phyloP scores from a whole-genome alignment of 2,113 vertebrate species.

The Irena cyanogastra region DNA sequence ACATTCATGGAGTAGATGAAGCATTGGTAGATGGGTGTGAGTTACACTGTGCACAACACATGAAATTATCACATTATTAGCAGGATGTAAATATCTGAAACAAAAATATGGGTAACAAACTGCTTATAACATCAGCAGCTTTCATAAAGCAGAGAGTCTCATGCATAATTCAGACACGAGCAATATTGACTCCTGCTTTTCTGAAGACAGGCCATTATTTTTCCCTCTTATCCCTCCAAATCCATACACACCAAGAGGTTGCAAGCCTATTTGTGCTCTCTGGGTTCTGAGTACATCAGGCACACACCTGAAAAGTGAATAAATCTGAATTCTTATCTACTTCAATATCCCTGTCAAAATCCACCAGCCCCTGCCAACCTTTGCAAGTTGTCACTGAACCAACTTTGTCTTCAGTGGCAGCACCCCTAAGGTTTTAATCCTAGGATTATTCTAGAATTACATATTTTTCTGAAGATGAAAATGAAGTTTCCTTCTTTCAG shows the following conservation, averaged over 20 bases:
- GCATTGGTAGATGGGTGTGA: not conserved
- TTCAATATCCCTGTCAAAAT: not conserved
- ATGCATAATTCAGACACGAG: not conserved
- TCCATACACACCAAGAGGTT: not conserved
- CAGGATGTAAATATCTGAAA: not conserved
- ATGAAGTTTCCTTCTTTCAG: not conserved
- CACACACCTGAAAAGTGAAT: not conserved
- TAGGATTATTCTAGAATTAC: not conserved
- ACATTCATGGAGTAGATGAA: not conserved
- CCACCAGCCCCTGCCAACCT: not conserved
- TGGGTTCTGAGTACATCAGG: not conserved
- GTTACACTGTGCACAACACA: not conserved
- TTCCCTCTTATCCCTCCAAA: not conserved
- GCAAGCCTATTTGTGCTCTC: not conserved
- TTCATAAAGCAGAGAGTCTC: not conserved
- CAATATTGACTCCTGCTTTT: not conserved
- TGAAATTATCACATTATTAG: not conserved
- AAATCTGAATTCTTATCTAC: not conserved
- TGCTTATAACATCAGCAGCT: not conserved
- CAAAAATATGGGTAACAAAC: not conserved
- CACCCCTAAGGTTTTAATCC: not conserved
- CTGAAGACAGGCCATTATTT: not conserved
- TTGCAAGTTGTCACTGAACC: not conserved
- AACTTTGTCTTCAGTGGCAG: not conserved
- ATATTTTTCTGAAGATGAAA: not conserved